Base-by-base conservation (phyloP, 2,888 invertebrate species). In the Nesidiocoris tenuis region DNA sequence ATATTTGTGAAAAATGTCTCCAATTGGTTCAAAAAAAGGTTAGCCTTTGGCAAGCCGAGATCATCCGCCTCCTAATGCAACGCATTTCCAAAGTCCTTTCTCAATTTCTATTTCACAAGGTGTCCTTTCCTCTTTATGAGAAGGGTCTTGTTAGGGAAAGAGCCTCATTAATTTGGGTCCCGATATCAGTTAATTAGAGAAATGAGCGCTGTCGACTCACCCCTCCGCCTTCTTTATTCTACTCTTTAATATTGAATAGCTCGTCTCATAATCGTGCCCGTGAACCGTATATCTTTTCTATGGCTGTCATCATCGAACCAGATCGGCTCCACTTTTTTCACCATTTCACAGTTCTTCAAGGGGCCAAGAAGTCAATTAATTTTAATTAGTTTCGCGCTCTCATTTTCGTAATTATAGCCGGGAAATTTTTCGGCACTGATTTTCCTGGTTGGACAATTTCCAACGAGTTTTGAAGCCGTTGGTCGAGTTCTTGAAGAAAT, bases 121-220 rank as follows among this genome's bases (percentile, higher is more conserved):
- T 39, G 39, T 39, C 39, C 39, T 12, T 39, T 39, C 39, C 39
- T 39, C 39, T 39, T n/a, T 39, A 12, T 39, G 39, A 68, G 56
- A 56, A 21, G 68, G 18, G 59, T 23, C 70, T 70, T 70, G 70
- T 70, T 70, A 70, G 21, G 70, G 59, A 59, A 59, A 70, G 70
- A 54, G 70, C 70, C 70, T 70, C 70, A 70, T 70, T 70, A 70
- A 70, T 70, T 70, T 24, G 25, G 39, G 39, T 57, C 70, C 70
- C 70, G 70, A 70, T 70, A 70, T 70, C 70, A 70, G 70, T 70
- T 70, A 70, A 70, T 70, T 70, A 70, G 70, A 70, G 70, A 70
- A 70, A 70, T 70, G 70, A 70, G 59, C 70, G 70, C 59, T 59
- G 70, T 57, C 70, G 24, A 59, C 70, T 56, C 25, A n/a, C 61